Conservation (phyloP, 2,113 vertebrate genomes). For the Eidolon helvum region DNA sequence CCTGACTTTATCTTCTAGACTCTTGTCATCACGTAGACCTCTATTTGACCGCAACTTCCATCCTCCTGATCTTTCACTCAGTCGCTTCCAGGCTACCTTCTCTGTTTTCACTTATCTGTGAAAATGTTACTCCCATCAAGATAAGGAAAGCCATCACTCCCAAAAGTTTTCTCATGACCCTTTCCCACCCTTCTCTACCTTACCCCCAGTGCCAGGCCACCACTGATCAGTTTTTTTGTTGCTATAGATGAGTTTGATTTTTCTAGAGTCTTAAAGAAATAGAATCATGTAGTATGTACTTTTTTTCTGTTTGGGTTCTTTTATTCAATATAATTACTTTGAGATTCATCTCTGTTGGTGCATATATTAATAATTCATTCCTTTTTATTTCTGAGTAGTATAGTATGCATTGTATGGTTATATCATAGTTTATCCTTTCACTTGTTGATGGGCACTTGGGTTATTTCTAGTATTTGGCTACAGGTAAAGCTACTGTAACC, state of each 20-base stretch:
- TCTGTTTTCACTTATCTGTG: neutral
- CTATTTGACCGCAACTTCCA: neutral
- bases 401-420: neutral
- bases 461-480: neutral
- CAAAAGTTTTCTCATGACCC: neutral
- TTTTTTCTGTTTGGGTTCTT: conserved; percentile 14
- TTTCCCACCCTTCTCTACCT: neutral
- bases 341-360: neutral
- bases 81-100: neutral
- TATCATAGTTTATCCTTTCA: neutral
- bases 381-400: conserved; percentile 24
- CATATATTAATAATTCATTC: neutral
- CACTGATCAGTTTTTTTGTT: neutral
- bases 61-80: neutral
- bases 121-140: neutral
- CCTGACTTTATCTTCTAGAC: neutral
- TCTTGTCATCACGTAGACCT: neutral
- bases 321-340: neutral
- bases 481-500: neutral
- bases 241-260: neutral
- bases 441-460: neutral
- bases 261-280: neutral
- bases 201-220: neutral
- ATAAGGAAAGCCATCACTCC: neutral
- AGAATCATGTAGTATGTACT: neutral